Evolutionary conservation across 2,797 vertebrate species (phyloP).

Genomic region (Thamnophis elegans): DNA sequence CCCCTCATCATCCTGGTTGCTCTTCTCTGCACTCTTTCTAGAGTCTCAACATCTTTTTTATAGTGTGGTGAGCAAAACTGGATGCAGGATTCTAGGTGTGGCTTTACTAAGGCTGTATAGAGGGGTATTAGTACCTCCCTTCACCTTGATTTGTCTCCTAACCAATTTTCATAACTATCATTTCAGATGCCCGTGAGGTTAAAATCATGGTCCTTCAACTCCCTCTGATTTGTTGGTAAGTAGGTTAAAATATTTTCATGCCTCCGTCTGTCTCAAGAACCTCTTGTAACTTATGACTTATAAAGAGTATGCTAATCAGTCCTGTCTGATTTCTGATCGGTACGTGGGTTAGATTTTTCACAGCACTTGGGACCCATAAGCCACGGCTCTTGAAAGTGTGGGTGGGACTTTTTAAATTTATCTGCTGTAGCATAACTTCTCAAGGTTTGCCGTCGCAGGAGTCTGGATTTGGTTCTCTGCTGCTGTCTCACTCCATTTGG

Average conservation of each 20-base stretch:
- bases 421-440: background rate
- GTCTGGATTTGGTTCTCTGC: background rate
- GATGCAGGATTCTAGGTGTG: no score
- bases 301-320: background rate
- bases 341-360: no score
- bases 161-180: background rate
- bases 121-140: no score
- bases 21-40: no score
- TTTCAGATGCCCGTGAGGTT: constrained; percentile 23
- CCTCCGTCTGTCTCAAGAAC: background rate
- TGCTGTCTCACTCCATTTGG: background rate
- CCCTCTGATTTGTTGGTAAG: constrained; percentile 18
- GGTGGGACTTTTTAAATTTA: background rate
- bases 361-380: no score
- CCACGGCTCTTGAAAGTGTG: background rate
- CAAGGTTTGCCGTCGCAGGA: background rate
- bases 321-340: no score
- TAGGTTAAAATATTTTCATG: background rate
- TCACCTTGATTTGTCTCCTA: background rate
- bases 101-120: no score
- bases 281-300: background rate
- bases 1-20: no score
- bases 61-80: no score
- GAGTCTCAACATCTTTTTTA: no score
- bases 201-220: constrained; percentile 9